These are phyloP conservation scores for Agrotis puta DNA, from an alignment of 2,888 invertebrate species.

Conservation along the genomic window DNA sequence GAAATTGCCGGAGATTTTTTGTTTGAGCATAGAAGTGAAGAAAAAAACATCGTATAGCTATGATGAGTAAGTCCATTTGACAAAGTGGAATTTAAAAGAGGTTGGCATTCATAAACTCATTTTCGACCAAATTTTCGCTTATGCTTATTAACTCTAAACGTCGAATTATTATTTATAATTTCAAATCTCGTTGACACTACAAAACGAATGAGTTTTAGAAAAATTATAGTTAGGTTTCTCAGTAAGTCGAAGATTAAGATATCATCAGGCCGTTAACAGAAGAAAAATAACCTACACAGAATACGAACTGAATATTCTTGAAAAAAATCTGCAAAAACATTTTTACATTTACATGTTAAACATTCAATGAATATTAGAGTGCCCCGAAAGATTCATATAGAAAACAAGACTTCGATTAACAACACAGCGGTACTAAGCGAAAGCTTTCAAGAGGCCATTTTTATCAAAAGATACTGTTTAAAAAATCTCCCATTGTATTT, in stretches of 20 bases:
- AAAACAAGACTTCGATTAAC: constrained; percentile 54
- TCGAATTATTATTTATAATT: too few relatives aligned
- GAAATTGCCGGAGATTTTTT: too few relatives aligned
- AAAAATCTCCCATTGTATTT: constrained; percentile 57
- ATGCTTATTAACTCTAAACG: too few relatives aligned
- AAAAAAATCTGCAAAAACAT: constrained; percentile 14
- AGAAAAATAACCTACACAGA: not conserved
- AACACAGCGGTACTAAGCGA: constrained; percentile 42
- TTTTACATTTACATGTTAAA: constrained; percentile 44
- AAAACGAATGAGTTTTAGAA: not conserved
- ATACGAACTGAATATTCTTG: not conserved
- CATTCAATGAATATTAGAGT: constrained; percentile 47
- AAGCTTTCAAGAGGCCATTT: constrained; percentile 46
- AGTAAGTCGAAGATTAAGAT: not conserved
- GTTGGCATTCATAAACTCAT: too few relatives aligned
- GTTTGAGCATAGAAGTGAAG: too few relatives aligned
- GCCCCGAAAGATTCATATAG: constrained; percentile 25
- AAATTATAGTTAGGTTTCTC: not conserved
- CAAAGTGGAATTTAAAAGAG: too few relatives aligned
- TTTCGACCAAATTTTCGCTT: too few relatives aligned
- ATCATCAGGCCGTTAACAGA: not conserved
- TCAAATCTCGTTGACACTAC: not conserved
- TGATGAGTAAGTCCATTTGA: too few relatives aligned
- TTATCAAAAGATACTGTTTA: constrained; percentile 56
- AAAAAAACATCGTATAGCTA: too few relatives aligned